Percentiles rank a stretch among this genome's conserved stretches.
These are phyloP conservation scores for Leuciscus waleckii DNA, from an alignment of 2,797 vertebrate genomes.

Conservation along the genomic window DNA sequence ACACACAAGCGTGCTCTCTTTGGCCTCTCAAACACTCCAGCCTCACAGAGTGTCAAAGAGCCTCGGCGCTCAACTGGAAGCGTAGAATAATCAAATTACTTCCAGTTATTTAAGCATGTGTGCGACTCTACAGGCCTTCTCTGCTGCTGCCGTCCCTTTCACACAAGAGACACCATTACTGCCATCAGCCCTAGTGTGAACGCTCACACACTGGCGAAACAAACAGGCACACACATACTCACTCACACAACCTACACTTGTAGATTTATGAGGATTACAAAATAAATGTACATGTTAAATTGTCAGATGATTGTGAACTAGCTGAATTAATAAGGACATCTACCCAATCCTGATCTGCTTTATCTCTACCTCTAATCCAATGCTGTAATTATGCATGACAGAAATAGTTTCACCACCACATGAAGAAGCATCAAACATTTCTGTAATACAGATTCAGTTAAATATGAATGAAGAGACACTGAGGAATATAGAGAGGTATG, in stretches of 20 bases:
- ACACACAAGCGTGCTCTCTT: conserved; percentile 1
- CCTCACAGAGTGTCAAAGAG: conserved; percentile 17
- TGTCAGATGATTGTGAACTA: neutral
- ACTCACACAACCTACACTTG: conserved; percentile 16
- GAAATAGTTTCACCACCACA: neutral
- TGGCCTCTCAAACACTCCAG: neutral
- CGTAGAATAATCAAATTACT: conserved; percentile 54
- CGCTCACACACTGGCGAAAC: neutral
- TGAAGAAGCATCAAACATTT: neutral
- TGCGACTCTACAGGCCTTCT: conserved; percentile 41
- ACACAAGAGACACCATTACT: conserved; percentile 31
- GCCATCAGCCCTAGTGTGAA: neutral
- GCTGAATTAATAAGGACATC: neutral
- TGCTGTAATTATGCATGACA: neutral
- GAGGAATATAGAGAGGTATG: neutral
- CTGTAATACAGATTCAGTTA: neutral
- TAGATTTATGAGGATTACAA: neutral
- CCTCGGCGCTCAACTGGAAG: conserved; percentile 26
- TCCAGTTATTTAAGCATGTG: conserved; percentile 55
- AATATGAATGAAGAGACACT: neutral
- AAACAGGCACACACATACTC: conserved; percentile 28
- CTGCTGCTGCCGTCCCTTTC: neutral
- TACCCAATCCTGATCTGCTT: neutral
- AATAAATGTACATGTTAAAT: conserved; percentile 9
- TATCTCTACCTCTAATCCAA: neutral